Conservation (phyloP, 2,797 vertebrate genomes). For the Sternarchorhynchus goeldii region DNA sequence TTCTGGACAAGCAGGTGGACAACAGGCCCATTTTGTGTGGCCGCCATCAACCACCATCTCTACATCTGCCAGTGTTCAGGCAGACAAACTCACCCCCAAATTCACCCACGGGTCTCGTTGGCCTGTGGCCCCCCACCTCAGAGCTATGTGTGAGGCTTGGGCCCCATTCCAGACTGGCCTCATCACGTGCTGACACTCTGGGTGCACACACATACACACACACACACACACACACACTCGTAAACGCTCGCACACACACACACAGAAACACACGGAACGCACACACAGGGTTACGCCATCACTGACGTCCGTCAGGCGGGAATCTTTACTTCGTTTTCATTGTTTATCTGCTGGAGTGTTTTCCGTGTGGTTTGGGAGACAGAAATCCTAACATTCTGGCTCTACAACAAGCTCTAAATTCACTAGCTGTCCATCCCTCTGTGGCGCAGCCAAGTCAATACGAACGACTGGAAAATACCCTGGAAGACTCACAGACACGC, state of each 20-base stretch:
- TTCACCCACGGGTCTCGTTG: conserved; percentile 1
- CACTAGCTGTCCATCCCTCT: conserved; percentile 69
- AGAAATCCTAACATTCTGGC: conserved; percentile 67
- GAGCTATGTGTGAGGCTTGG: conserved; percentile 34
- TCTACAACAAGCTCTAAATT: conserved; percentile 66
- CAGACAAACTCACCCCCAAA: conserved; percentile 1
- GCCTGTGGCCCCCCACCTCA: conserved; percentile 1
- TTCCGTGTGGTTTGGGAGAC: conserved; percentile 69
- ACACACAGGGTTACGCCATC: conserved; percentile 36
- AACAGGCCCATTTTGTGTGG: conserved; percentile 13
- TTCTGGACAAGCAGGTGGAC: conserved; percentile 28
- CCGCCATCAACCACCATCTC: not conserved
- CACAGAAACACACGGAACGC: conserved; percentile 1
- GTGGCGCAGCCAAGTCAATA: conserved; percentile 67
- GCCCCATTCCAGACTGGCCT: conserved; percentile 33
- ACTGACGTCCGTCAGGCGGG: conserved; percentile 66
- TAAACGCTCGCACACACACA: conserved; percentile 37
- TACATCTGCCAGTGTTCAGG: not conserved
- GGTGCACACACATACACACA: conserved; percentile 2
- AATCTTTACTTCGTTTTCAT: conserved; percentile 61
- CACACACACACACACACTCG: not conserved
- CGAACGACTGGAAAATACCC: conserved; percentile 71
- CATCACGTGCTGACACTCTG: conserved; percentile 30
- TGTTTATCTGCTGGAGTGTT: conserved; percentile 62
- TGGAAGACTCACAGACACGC: conserved; percentile 68